phyloP scores from a whole-genome alignment of 2,888 invertebrate species.

The Zhuqinia jingwanae region DNA sequence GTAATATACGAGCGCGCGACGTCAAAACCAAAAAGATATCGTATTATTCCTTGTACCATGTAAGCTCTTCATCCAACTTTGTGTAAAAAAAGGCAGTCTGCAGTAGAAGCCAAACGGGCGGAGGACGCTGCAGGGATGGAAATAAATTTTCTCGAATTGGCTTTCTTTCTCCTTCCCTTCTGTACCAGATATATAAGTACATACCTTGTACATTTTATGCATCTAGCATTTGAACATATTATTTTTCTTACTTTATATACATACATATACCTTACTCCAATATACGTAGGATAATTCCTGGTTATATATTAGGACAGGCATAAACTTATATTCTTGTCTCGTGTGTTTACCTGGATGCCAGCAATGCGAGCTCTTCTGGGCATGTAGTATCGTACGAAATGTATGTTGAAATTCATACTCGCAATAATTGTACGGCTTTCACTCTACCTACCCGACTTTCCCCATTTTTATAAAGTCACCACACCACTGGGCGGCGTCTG shows the following conservation, averaged over 20 bases:
- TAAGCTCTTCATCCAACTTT: conserved; percentile 26
- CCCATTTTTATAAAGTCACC: not conserved
- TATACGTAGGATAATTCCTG: not conserved
- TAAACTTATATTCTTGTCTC: conserved; percentile 1
- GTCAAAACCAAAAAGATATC: conserved; percentile 46
- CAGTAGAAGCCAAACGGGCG: conserved; percentile 36
- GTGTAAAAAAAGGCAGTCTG: not conserved
- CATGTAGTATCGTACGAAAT: not conserved
- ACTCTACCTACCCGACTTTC: not conserved
- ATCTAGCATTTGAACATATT: conserved; percentile 14
- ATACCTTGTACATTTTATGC: not conserved
- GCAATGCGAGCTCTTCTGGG: not conserved
- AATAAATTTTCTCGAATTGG: conserved; percentile 66
- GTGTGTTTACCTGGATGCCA: conserved; percentile 24
- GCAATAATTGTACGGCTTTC: not conserved
- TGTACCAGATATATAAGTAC: not conserved
- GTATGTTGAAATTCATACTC: conserved; percentile 2
- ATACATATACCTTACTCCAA: too few species aligned
- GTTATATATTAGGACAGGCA: conserved; percentile 43
- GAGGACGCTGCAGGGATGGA: conserved; percentile 55
- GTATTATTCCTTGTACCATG: conserved; percentile 12
- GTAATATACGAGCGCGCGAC: not conserved
- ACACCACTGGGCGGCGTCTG: not conserved
- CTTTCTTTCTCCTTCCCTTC: conserved; percentile 28
- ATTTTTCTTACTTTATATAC: too few species aligned